phyloP scores from a whole-genome alignment of 2,113 vertebrate species.

The Strix uralensis region DNA sequence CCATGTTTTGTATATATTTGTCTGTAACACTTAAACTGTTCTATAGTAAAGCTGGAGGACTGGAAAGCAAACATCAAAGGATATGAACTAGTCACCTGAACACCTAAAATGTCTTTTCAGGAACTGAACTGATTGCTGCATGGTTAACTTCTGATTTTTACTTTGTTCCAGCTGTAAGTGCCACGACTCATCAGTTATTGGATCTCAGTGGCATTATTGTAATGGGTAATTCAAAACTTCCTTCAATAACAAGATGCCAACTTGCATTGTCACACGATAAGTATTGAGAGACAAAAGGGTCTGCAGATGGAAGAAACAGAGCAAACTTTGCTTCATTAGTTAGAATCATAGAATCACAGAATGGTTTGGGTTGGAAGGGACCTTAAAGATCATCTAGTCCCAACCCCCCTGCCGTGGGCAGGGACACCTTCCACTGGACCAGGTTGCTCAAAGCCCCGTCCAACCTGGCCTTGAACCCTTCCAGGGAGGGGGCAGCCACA shows the following conservation, averaged over 20 bases:
- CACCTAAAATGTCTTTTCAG: not conserved
- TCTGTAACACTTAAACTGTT: not conserved
- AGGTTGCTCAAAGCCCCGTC: too few relatives aligned
- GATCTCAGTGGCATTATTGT: not conserved
- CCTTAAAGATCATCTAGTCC: too few relatives aligned
- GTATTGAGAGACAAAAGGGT: not conserved
- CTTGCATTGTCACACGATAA: not conserved
- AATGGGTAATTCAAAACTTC: not conserved
- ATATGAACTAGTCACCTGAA: not conserved
- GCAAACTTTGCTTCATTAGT: constrained; percentile 20
- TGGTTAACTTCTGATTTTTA: not conserved
- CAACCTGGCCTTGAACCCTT: too few relatives aligned
- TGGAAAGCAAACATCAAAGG: not conserved
- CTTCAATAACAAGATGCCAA: not conserved
- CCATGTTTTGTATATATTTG: not conserved
- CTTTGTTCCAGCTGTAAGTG: not conserved
- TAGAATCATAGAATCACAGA: too few relatives aligned
- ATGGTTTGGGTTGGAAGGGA: too few relatives aligned
- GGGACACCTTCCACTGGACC: too few relatives aligned
- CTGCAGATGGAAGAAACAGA: not conserved
- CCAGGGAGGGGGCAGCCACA: too few relatives aligned
- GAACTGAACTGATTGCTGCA: not conserved
- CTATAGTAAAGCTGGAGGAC: not conserved
- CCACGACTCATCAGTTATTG: not conserved
- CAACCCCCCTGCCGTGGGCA: too few relatives aligned